These are phyloP conservation scores for Sebastes vulpes DNA, from an alignment of 2,797 vertebrate species.

Conservation along the genomic window DNA sequence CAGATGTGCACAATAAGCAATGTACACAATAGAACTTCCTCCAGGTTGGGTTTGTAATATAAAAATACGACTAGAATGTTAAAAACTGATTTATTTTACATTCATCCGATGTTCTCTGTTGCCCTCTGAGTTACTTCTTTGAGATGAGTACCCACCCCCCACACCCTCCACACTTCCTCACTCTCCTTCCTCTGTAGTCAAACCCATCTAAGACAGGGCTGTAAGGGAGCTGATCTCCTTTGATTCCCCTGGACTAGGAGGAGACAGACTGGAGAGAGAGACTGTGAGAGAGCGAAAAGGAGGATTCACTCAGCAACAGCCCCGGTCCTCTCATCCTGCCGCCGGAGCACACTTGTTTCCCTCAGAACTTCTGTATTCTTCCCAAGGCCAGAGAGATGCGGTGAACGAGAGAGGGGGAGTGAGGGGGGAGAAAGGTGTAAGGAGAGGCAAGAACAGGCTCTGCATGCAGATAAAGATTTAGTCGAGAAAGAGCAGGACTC, in stretches of 20 bases:
- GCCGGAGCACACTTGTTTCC: slow-evolving; percentile 53
- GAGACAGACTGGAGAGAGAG: slow-evolving; percentile 38
- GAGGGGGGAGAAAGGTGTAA: slow-evolving; percentile 38
- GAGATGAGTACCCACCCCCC: slow-evolving; percentile 29
- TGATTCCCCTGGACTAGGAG: slow-evolving; percentile 69
- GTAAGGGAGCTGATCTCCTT: slow-evolving; percentile 70
- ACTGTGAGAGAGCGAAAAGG: slow-evolving; percentile 22
- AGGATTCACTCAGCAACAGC: slow-evolving; percentile 46
- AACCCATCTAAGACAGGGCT: slow-evolving; percentile 72
- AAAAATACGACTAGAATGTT: not conserved
- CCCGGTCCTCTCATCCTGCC: slow-evolving; percentile 52
- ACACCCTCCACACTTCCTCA: slow-evolving; percentile 11
- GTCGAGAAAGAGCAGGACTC: slow-evolving; percentile 12
- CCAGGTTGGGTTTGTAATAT: not conserved
- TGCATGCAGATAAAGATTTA: slow-evolving; percentile 52
- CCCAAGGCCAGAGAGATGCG: slow-evolving; percentile 50
- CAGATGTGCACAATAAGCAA: not conserved
- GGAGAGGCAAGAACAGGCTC: slow-evolving; percentile 28
- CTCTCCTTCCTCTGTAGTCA: slow-evolving; percentile 65
- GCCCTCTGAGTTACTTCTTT: slow-evolving; percentile 69
- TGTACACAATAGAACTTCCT: not conserved
- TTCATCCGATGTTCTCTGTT: slow-evolving; percentile 40
- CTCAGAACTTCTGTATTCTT: slow-evolving; percentile 72
- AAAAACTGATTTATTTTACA: slow-evolving; percentile 21
- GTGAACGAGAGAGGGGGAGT: not conserved